Base-by-base conservation (phyloP, 2,797 vertebrate species). In the Glyptemys insculpta region DNA sequence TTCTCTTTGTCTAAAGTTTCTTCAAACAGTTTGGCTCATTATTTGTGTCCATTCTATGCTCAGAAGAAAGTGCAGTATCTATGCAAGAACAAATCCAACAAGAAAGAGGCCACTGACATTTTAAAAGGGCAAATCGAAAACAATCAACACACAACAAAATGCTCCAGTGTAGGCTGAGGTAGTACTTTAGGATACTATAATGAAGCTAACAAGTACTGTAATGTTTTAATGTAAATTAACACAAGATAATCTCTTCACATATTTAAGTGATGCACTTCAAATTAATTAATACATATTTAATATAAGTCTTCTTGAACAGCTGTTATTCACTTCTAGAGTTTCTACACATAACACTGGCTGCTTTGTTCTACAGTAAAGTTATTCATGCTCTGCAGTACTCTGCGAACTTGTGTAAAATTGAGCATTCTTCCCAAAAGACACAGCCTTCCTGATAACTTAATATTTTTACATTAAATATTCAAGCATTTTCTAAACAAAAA, bases 211-310 rank as follows among this genome's bases (percentile, higher is more conserved):
- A 97, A 98, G 96, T 96, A 95, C 96, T 87, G 90, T 94, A 88
- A 95, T 97, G 96, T 96, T 97, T 97, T 96, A 97, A 96, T 96
- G 96, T 96, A 98, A 98, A 97, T 97, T 96, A 97, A 97, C 96
- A 96, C 96, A 94, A 95, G 97, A 97, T 96, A 97, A 97, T 97
- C 97, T 97, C 97, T 98, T 97, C 97, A 95, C 96, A 96, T 97
- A 97, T 97, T 97, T 96, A 97, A 98, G 97, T 94, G 90, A 96
- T 95, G 96, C 96, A 96, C 97, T 98, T 97, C 97, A 97, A 96
- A 96, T 97, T 97, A 98, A 98, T 98, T 97, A 98, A 98, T 98
- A 97, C 95, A 96, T 97, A 96, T 97, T 98, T 97, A 97, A 97
- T 95, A 97, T 91, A 97, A 91, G 95, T 95, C 97, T 97, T 97